Evolutionary conservation across 2,113 vertebrate genomes (phyloP).

Genomic region (Corapipo altera): DNA sequence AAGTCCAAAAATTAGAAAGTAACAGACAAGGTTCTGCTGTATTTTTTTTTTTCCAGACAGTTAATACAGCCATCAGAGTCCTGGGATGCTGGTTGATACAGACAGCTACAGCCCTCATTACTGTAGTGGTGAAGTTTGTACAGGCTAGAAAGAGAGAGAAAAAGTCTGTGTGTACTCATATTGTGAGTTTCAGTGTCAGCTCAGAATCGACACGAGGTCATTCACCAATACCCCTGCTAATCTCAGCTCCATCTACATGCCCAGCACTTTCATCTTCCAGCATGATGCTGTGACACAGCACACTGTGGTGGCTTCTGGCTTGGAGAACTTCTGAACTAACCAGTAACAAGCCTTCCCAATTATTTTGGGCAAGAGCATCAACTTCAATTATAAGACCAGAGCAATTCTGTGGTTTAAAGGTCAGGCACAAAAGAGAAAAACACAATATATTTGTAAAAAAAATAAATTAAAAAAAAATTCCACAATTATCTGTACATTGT

Average conservation of each 20-base stretch:
- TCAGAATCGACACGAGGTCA: accelerated
- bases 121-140: accelerated
- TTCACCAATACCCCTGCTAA: neutral
- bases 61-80: neutral
- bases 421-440: neutral
- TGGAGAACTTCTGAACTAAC: neutral
- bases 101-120: neutral
- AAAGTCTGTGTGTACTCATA: neutral
- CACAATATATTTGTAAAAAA: neutral
- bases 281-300: accelerated
- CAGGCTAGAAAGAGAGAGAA: neutral
- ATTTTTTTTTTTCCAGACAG: neutral
- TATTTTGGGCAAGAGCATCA: neutral
- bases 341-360: neutral
- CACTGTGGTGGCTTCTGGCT: neutral
- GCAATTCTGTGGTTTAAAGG: neutral
- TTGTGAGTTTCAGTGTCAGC: accelerated
- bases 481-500: neutral
- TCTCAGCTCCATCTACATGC: neutral
- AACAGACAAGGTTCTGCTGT: neutral
- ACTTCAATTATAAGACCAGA: neutral
- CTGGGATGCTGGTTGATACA: neutral
- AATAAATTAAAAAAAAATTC: neutral
- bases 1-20: neutral
- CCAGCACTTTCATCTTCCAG: neutral